Conservation (phyloP, 2,888 invertebrate species). For the Pilophorus perplexus region DNA sequence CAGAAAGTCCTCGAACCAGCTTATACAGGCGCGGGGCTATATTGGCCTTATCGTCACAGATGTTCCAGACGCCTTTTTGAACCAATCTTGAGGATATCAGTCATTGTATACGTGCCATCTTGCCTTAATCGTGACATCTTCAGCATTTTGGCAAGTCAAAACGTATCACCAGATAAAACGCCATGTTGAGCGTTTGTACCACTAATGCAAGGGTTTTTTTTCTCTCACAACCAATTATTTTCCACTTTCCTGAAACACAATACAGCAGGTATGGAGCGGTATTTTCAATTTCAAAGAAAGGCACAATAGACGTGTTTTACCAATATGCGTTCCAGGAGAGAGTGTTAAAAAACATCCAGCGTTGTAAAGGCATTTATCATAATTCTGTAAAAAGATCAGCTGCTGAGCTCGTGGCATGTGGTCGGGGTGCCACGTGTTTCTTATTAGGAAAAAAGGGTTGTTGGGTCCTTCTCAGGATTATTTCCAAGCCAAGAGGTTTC, state of each 20-base stretch:
- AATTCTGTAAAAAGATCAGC: conserved; percentile 15
- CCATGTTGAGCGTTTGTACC: too few species aligned
- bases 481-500: conserved; percentile 25
- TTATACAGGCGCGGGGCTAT: neutral
- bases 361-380: conserved; percentile 5
- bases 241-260: too few species aligned
- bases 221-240: too few species aligned
- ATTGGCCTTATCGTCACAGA: too few species aligned
- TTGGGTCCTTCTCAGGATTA: conserved; percentile 15
- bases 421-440: conserved; percentile 37
- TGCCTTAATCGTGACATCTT: too few species aligned
- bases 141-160: too few species aligned
- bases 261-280: neutral
- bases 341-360: neutral
- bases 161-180: too few species aligned
- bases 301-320: conserved; percentile 1
- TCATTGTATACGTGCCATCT: too few species aligned
- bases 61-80: too few species aligned
- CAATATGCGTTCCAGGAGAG: neutral
- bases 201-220: too few species aligned
- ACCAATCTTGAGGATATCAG: too few species aligned
- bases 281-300: neutral
- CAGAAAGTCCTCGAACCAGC: neutral
- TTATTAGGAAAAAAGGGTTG: conserved; percentile 24
- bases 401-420: conserved; percentile 36